Evolutionary conservation across 2,888 invertebrate genomes (phyloP).

Genomic region (Lasioglossum oenotherae): DNA sequence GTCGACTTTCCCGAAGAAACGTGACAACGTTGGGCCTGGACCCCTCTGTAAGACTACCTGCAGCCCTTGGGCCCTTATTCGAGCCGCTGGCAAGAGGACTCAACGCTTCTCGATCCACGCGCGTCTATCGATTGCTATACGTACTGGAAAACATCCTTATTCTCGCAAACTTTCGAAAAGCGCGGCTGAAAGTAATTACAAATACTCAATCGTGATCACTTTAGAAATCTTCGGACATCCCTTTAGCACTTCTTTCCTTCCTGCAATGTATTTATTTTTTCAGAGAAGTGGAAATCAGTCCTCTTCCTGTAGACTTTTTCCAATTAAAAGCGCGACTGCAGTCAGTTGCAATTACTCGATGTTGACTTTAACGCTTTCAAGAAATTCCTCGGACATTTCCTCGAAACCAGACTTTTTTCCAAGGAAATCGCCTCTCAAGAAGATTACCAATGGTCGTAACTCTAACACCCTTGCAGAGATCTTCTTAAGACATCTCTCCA

Average conservation of each 20-base stretch:
- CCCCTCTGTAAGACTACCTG: constrained; percentile 58
- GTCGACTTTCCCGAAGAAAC: constrained; percentile 32
- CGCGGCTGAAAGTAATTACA: neutral
- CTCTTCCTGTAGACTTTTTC: neutral
- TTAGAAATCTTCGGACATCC: neutral
- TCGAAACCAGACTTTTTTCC: too few species aligned
- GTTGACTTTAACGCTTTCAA: too few species aligned
- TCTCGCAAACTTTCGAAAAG: neutral
- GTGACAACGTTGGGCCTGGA: constrained; percentile 59
- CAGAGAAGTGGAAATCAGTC: neutral
- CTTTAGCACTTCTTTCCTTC: neutral
- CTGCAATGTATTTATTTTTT: neutral
- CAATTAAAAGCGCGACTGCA: too few species aligned
- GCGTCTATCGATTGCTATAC: constrained; percentile 4
- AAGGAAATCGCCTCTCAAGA: too few species aligned
- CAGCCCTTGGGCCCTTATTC: constrained; percentile 44
- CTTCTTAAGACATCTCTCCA: too few species aligned
- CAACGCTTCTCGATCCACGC: neutral
- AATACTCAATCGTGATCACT: neutral
- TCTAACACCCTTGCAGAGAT: too few species aligned
- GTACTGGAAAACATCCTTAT: neutral
- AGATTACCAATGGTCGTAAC: too few species aligned
- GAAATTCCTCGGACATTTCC: too few species aligned
- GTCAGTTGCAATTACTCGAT: neutral
- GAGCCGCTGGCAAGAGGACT: constrained; percentile 11